These are phyloP conservation scores for Drosophila chauvacae DNA, from an alignment of 1,140 invertebrate species.

Conservation along the genomic window DNA sequence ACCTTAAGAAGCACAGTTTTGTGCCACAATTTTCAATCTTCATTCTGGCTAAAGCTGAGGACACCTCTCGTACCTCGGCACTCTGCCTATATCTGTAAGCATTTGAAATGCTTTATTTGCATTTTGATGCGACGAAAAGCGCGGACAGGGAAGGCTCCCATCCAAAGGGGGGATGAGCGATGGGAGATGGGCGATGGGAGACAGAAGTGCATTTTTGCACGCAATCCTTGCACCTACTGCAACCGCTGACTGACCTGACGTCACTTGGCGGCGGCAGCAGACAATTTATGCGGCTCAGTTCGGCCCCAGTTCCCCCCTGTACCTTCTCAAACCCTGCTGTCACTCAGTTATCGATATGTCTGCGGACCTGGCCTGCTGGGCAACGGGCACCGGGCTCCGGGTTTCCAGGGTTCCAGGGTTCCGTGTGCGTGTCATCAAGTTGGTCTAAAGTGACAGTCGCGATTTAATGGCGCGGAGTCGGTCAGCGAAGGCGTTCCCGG, in stretches of 20 bases:
- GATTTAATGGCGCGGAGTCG: slow-evolving; percentile 78
- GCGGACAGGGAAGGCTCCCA: slow-evolving; percentile 10
- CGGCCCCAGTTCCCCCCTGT: background rate
- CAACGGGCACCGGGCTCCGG: slow-evolving; percentile 38
- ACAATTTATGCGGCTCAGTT: slow-evolving; percentile 74
- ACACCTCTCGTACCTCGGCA: slow-evolving; percentile 13
- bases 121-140: slow-evolving; percentile 81
- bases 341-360: slow-evolving; percentile 61
- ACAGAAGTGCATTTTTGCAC: slow-evolving; percentile 80
- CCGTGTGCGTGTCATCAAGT: slow-evolving; percentile 83
- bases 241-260: slow-evolving; percentile 69
- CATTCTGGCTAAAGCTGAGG: background rate
- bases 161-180: background rate
- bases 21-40: background rate
- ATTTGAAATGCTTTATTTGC: slow-evolving; percentile 82
- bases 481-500: slow-evolving; percentile 59
- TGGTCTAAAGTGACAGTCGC: slow-evolving; percentile 84
- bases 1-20: no score
- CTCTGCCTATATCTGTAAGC: slow-evolving; percentile 42
- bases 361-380: slow-evolving; percentile 34
- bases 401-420: slow-evolving; percentile 19
- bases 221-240: slow-evolving; percentile 78
- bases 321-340: slow-evolving; percentile 4
- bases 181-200: slow-evolving; percentile 29
- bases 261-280: slow-evolving; percentile 76